Evolutionary conservation across 2,113 vertebrate species (phyloP).

Genomic region (Gavia stellata): DNA sequence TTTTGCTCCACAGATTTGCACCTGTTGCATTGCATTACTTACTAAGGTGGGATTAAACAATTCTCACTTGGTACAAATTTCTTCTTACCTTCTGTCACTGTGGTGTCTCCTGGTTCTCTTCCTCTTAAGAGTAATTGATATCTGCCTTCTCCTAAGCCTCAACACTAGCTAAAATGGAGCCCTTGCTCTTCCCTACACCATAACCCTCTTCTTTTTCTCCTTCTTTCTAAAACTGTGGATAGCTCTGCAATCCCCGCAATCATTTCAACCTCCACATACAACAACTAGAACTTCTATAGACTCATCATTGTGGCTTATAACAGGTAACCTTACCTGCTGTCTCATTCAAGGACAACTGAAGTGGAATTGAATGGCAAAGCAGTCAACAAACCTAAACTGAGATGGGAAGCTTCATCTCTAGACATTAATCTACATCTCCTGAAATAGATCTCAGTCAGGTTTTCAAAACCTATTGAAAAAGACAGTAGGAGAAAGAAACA

Average conservation of each 20-base stretch:
- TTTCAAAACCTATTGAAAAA: background rate
- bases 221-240: background rate
- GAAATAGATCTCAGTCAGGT: background rate
- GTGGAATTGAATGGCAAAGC: background rate
- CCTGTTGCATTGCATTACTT: background rate
- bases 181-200: background rate
- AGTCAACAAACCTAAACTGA: background rate
- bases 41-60: background rate
- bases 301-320: background rate
- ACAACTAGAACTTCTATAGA: background rate
- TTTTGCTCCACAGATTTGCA: background rate
- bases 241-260: background rate
- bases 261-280: background rate
- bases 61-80: background rate
- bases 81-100: background rate
- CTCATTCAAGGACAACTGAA: background rate
- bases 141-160: background rate
- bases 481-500: background rate
- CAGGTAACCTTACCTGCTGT: background rate
- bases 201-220: background rate
- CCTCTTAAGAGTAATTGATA: background rate
- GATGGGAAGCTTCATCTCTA: background rate
- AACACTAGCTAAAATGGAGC: background rate
- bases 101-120: background rate
- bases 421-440: background rate